Percentiles rank a stretch among this genome's conserved stretches.
These are phyloP conservation scores for Poeciliopsis paucimaculata DNA, from an alignment of 2,797 vertebrate genomes.

Conservation along the genomic window DNA sequence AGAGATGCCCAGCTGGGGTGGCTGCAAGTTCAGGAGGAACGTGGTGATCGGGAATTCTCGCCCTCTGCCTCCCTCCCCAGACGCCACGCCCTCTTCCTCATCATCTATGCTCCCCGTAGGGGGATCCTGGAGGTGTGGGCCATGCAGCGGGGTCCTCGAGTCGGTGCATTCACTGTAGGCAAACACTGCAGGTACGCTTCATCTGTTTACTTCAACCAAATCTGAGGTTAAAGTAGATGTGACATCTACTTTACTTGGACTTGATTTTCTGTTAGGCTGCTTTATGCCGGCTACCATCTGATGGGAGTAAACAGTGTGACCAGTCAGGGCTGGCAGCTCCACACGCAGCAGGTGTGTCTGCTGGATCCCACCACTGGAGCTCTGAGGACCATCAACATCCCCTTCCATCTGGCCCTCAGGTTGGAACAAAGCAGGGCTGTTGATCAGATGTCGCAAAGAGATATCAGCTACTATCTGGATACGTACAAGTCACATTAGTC, in stretches of 20 bases:
- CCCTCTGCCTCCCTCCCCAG: conserved; percentile 86
- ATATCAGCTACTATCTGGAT: not conserved
- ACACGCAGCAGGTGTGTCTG: conserved; percentile 96
- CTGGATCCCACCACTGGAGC: conserved; percentile 89
- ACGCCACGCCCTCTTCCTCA: conserved; percentile 93
- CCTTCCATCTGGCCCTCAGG: conserved; percentile 97
- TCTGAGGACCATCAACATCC: conserved; percentile 89
- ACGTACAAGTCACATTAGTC: not conserved
- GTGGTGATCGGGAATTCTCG: conserved; percentile 86
- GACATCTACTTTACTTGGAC: not conserved
- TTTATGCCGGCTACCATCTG: conserved; percentile 96
- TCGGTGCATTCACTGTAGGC: conserved; percentile 96
- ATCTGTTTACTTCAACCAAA: not conserved
- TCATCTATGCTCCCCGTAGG: conserved; percentile 94
- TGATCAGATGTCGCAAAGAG: not conserved
- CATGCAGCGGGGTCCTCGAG: conserved; percentile 93
- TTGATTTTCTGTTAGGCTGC: conserved; percentile 77
- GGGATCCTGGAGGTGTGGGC: conserved; percentile 98
- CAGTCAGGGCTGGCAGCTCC: conserved; percentile 95
- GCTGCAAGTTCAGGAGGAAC: conserved; percentile 92
- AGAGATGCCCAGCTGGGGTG: conserved; percentile 97
- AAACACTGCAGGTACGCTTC: conserved; percentile 90
- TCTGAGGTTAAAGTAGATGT: not conserved
- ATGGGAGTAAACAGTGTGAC: conserved; percentile 98
- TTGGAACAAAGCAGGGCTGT: conserved; percentile 56